Percentiles rank a stretch among this genome's conserved stretches.
Conservation (phyloP, 1,140 invertebrate genomes). For the Antheraea pernyi region DNA sequence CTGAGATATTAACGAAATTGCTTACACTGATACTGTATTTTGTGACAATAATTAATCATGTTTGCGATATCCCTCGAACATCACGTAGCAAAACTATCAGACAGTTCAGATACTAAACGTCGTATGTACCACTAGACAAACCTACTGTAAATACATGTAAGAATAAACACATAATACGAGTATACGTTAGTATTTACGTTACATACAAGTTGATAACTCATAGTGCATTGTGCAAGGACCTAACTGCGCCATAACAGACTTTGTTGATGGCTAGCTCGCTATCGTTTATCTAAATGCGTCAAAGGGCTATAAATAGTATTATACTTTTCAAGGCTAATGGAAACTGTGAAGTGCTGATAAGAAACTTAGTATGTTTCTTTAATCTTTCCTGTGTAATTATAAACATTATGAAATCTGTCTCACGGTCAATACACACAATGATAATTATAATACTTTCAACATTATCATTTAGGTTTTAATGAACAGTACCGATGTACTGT, state of each 20-base stretch:
- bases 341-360: background rate
- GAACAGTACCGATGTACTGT: no score
- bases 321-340: constrained; percentile 2
- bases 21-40: no score
- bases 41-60: no score
- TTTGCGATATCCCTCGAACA: no score
- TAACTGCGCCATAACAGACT: constrained; percentile 1
- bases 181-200: background rate
- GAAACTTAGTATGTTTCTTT: background rate
- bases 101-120: no score
- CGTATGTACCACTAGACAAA: background rate
- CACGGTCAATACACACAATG: background rate
- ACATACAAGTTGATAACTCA: background rate
- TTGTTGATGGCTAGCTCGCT: background rate
- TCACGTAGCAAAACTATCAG: no score
- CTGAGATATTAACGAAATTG: no score
- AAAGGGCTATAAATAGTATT: constrained; percentile 3
- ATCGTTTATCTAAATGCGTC: constrained; percentile 2
- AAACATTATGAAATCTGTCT: background rate
- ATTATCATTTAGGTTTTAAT: no score
- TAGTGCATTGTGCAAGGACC: background rate
- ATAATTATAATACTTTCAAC: no score
- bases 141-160: background rate
- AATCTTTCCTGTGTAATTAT: background rate
- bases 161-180: background rate